A percentile compares a stretch with the other conserved stretches of the same genome.
Evolutionary conservation across 1,140 invertebrate genomes (phyloP).

Genomic region (Orchesella cincta): DNA sequence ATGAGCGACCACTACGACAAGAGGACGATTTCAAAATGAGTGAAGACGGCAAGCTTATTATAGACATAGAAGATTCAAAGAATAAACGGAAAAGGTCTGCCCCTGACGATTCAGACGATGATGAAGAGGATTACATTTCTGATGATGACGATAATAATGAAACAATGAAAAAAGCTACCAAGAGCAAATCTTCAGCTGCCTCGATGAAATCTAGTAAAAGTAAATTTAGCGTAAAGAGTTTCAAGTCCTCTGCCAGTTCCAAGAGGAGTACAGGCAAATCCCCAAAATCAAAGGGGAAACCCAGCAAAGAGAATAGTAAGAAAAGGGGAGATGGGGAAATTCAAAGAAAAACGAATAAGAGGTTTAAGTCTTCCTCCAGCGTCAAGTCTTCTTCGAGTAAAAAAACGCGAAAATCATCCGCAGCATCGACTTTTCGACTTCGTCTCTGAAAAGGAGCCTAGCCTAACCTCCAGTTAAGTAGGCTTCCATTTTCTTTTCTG

Average conservation of each 20-base stretch:
- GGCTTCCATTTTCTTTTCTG: no score
- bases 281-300: neutral
- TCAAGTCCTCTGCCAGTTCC: neutral
- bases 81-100: neutral
- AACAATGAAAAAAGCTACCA: conserved; percentile 10
- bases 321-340: neutral
- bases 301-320: neutral
- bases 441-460: neutral
- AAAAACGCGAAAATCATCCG: neutral
- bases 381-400: neutral
- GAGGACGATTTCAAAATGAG: conserved; percentile 43
- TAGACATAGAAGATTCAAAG: conserved; percentile 30
- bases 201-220: neutral
- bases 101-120: conserved; percentile 23
- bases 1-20: conserved; percentile 4
- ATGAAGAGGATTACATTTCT: neutral
- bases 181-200: conserved; percentile 4
- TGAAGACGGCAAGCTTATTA: conserved; percentile 48
- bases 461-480: no score
- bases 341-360: neutral
- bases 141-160: conserved; percentile 31
- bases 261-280: neutral
- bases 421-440: conserved; percentile 3
- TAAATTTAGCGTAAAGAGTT: neutral
- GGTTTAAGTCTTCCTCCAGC: neutral